phyloP scores from a whole-genome alignment of 2,113 vertebrate genomes.

The Seriola dumerili region DNA sequence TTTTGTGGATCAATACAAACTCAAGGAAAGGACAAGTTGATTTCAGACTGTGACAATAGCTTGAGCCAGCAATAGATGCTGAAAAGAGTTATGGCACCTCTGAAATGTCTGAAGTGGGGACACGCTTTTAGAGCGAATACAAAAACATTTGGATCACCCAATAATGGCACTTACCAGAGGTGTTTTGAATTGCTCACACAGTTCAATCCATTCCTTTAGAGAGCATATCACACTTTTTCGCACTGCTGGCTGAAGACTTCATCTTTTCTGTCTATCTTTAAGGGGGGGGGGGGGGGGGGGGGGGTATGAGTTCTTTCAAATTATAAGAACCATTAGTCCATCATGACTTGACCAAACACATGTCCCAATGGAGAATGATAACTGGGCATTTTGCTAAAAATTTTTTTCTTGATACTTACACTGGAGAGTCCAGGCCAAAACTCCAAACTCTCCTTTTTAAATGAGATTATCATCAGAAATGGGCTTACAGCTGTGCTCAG shows the following conservation, averaged over 20 bases:
- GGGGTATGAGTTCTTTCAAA: slow-evolving; percentile 1
- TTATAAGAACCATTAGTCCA: slow-evolving; percentile 24
- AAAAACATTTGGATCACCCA: slow-evolving; percentile 55
- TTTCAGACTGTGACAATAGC: slow-evolving; percentile 66
- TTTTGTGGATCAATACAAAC: slow-evolving; percentile 70
- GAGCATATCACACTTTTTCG: slow-evolving; percentile 19
- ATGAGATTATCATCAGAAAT: slow-evolving; percentile 35
- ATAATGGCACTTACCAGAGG: slow-evolving; percentile 57
- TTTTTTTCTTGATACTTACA: slow-evolving; percentile 12
- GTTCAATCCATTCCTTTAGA: slow-evolving; percentile 49
- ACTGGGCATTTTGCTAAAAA: slow-evolving; percentile 18
- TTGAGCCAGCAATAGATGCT: slow-evolving; percentile 48
- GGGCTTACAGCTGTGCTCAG: slow-evolving; percentile 15
- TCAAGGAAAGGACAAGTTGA: slow-evolving; percentile 69
- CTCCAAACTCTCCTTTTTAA: slow-evolving; percentile 12
- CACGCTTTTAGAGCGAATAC: slow-evolving; percentile 50
- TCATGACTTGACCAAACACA: slow-evolving; percentile 16
- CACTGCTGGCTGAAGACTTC: background rate
- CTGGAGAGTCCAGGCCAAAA: slow-evolving; percentile 10
- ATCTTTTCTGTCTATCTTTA: background rate
- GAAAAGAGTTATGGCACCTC: slow-evolving; percentile 49
- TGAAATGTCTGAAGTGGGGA: slow-evolving; percentile 33
- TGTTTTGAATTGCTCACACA: slow-evolving; percentile 57
- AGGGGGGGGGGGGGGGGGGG: background rate
- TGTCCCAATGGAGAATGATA: slow-evolving; percentile 10